Evolutionary conservation across 2,797 vertebrate genomes (phyloP).

Genomic region (Alosa sapidissima): DNA sequence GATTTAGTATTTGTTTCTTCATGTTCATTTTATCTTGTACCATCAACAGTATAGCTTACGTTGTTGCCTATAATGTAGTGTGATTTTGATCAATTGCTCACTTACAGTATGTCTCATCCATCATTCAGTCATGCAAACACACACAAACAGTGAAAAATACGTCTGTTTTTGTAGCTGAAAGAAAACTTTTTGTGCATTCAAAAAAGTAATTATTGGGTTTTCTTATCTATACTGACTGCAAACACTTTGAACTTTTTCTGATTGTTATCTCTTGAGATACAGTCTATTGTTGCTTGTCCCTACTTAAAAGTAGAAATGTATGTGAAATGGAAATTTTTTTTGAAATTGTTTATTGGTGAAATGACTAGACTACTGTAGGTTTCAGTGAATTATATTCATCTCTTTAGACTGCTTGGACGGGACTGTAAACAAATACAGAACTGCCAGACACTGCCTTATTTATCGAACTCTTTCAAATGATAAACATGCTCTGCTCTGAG

Average conservation of each 20-base stretch:
- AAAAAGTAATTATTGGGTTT: not conserved
- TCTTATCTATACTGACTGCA: not conserved
- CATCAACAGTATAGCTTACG: not conserved
- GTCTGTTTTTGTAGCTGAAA: not conserved
- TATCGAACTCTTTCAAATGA: not conserved
- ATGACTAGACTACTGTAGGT: not conserved
- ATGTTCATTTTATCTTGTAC: not conserved
- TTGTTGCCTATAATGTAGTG: not conserved
- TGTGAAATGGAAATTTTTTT: not conserved
- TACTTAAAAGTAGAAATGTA: not conserved
- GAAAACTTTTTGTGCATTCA: not conserved
- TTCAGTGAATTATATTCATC: not conserved
- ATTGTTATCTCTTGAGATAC: not conserved
- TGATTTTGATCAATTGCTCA: not conserved
- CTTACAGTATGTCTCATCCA: not conserved
- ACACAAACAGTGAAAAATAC: not conserved
- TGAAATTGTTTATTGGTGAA: not conserved
- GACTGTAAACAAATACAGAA: not conserved
- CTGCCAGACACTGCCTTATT: not conserved
- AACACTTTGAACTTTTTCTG: not conserved
- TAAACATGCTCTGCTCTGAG: not conserved
- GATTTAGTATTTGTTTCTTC: not conserved
- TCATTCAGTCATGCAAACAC: not conserved
- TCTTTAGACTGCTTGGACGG: not conserved
- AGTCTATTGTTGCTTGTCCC: not conserved